These are phyloP conservation scores for Leptura quadrifasciata DNA, from an alignment of 2,888 invertebrate species.

Conservation along the genomic window DNA sequence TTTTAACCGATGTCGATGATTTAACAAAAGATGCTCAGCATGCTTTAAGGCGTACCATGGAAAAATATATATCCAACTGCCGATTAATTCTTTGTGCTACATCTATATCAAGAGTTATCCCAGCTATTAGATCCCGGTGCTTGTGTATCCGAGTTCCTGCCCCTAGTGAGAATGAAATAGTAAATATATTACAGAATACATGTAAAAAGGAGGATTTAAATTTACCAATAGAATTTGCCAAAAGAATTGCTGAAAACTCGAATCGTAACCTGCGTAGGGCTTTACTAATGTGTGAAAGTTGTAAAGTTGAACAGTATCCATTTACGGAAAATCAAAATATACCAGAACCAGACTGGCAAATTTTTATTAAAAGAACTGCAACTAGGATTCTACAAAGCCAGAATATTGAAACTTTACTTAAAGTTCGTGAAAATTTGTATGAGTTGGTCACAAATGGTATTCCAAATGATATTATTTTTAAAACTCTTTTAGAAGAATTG, in stretches of 20 bases:
- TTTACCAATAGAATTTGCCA: constrained; percentile 85
- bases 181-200: constrained; percentile 76
- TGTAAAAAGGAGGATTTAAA: constrained; percentile 88
- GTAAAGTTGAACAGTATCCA: constrained; percentile 93
- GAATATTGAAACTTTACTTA: constrained; percentile 87
- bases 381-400: constrained; percentile 80
- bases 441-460: constrained; percentile 96
- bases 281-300: constrained; percentile 94
- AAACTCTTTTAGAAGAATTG: constrained; percentile 88
- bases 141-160: constrained; percentile 94
- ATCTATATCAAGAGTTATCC: constrained; percentile 95
- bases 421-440: constrained; percentile 91
- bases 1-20: constrained; percentile 95
- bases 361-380: constrained; percentile 91
- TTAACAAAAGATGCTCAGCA: constrained; percentile 98
- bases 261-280: constrained; percentile 94
- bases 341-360: constrained; percentile 94
- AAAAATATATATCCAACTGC: constrained; percentile 97
- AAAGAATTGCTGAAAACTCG: constrained; percentile 85
- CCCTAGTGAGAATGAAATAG: constrained; percentile 87
- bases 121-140: constrained; percentile 96
- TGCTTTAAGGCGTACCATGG: constrained; percentile 98
- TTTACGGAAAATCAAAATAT: constrained; percentile 86
- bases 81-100: constrained; percentile 95
- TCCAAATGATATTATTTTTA: constrained; percentile 94